Percentiles rank a stretch among this genome's conserved stretches.
Conservation (phyloP, 1,140 invertebrate species). For the Apis cerana region DNA sequence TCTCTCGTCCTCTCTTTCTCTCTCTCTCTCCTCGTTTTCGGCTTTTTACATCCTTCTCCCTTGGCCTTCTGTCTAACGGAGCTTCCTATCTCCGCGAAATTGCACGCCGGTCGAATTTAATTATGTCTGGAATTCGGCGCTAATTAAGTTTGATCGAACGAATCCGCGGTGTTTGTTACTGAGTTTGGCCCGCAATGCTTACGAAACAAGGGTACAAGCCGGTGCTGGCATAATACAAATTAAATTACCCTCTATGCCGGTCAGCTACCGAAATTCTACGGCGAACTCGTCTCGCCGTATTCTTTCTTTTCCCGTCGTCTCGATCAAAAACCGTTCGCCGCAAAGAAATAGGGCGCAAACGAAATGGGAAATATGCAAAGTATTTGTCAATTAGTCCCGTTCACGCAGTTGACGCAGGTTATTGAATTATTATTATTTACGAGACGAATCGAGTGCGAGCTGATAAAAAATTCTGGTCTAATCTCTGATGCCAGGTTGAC, state of each 20-base stretch:
- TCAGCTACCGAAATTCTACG: constrained; percentile 55
- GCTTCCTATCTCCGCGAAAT: constrained; percentile 58
- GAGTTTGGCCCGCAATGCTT: constrained; percentile 75
- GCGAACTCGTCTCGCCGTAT: constrained; percentile 16
- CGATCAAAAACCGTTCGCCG: not conserved
- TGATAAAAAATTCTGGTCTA: not conserved
- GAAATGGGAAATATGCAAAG: not conserved
- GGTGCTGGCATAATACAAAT: constrained; percentile 73
- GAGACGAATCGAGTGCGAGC: too few species aligned
- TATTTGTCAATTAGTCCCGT: not conserved
- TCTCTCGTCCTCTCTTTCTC: not conserved
- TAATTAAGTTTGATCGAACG: constrained; percentile 81
- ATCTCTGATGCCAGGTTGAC: not conserved
- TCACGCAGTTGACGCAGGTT: not conserved
- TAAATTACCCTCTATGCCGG: constrained; percentile 71
- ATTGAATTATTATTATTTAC: not conserved
- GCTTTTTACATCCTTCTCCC: constrained; percentile 39
- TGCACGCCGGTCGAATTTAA: constrained; percentile 76
- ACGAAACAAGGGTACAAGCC: constrained; percentile 74
- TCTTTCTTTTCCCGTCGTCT: constrained; percentile 39
- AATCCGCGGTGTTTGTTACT: constrained; percentile 76
- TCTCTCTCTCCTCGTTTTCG: constrained; percentile 20
- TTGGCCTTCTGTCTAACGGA: constrained; percentile 17
- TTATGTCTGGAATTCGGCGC: constrained; percentile 79
- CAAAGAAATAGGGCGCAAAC: not conserved